Conservation (phyloP, 2,113 vertebrate genomes). For the Urocynchramus pylzowi region DNA sequence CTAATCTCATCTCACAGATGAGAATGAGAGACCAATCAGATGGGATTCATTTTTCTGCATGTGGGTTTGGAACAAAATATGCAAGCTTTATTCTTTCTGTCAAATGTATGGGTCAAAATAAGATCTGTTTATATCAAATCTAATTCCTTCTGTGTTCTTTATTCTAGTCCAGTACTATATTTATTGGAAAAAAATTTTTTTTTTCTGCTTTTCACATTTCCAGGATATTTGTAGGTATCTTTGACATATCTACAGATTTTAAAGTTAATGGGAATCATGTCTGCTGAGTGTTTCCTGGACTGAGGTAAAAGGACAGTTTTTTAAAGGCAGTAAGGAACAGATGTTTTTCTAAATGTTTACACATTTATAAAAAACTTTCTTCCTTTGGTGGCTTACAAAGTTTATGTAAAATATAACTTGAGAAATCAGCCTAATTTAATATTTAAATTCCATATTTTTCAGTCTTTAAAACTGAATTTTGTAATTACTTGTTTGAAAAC, state of each 20-base stretch:
- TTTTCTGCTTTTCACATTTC: neutral
- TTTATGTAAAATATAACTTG: neutral
- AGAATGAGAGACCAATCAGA: neutral
- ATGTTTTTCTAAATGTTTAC: neutral
- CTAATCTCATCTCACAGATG: neutral
- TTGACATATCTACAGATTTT: neutral
- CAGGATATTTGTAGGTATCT: neutral
- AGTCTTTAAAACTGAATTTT: neutral
- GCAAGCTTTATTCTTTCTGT: neutral
- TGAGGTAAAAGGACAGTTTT: neutral
- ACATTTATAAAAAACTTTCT: neutral
- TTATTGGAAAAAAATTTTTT: neutral
- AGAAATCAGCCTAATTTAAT: neutral
- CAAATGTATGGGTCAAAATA: neutral
- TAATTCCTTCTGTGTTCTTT: neutral
- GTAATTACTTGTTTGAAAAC: neutral
- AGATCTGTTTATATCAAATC: neutral
- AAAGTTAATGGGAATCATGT: neutral
- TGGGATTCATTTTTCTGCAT: neutral
- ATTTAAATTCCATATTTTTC: neutral
- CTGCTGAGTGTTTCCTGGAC: neutral
- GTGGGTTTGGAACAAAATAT: neutral
- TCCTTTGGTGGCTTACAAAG: neutral
- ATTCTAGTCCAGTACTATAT: neutral
- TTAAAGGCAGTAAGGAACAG: neutral